These are phyloP conservation scores for Bombus consobrinus DNA, from an alignment of 1,140 invertebrate genomes.

Conservation along the genomic window DNA sequence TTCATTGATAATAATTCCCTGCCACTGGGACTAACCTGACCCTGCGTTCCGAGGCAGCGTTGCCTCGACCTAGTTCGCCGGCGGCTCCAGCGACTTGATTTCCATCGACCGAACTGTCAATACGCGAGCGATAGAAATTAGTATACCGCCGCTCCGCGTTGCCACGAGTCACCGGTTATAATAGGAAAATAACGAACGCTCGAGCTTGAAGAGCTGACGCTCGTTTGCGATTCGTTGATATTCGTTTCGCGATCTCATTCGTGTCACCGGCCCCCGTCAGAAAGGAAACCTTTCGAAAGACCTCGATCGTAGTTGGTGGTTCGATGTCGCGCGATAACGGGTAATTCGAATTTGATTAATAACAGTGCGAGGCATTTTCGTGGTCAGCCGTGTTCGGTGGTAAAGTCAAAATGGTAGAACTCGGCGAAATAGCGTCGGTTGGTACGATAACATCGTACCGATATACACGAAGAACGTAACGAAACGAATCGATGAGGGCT, in stretches of 20 bases:
- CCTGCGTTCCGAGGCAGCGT: not conserved
- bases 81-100: slow-evolving; percentile 7
- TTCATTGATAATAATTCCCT: slow-evolving; percentile 46
- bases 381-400: not conserved
- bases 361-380: not conserved
- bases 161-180: not conserved
- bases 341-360: not conserved
- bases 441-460: not conserved
- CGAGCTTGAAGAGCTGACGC: not conserved
- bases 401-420: not conserved
- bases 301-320: not conserved
- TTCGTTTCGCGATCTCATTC: not conserved
- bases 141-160: not conserved
- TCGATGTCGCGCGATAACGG: not conserved
- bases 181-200: slow-evolving; percentile 9
- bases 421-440: not conserved
- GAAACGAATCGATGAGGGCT: not conserved
- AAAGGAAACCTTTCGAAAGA: not conserved
- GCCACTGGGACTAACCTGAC: not conserved
- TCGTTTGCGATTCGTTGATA: slow-evolving; percentile 10
- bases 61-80: not conserved
- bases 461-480: not conserved
- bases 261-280: not conserved
- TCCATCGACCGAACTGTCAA: slow-evolving; percentile 37
- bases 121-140: slow-evolving; percentile 36